Evolutionary conservation across 2,113 vertebrate genomes (phyloP).

Genomic region (Fukomys damarensis): DNA sequence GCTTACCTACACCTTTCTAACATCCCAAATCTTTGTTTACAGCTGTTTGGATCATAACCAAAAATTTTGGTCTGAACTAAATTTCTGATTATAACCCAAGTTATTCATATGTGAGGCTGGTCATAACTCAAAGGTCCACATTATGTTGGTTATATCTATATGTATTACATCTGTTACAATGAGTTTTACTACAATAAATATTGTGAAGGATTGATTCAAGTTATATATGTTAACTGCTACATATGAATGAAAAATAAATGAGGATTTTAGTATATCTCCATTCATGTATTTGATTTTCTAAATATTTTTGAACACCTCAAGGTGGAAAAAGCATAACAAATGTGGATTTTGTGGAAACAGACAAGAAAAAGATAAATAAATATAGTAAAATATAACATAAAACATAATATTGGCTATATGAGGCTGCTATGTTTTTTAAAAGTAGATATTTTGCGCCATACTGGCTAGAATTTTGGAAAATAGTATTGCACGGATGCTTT

Average conservation of each 20-base stretch:
- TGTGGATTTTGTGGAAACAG: neutral
- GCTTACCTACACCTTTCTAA: no score
- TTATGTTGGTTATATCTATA: no score
- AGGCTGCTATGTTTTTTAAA: neutral
- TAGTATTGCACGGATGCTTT: neutral
- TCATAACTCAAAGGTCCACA: no score
- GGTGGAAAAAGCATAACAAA: neutral
- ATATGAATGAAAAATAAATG: neutral
- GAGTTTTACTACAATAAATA: neutral
- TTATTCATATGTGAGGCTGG: no score
- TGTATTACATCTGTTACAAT: neutral
- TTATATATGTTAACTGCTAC: neutral
- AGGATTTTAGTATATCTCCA: neutral
- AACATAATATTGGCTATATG: no score
- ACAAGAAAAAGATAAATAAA: neutral
- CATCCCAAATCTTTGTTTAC: no score
- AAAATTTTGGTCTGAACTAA: no score
- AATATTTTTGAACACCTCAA: neutral
- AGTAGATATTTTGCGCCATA: neutral
- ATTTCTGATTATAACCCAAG: no score
- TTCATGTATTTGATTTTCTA: neutral
- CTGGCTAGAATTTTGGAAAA: neutral
- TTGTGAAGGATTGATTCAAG: neutral
- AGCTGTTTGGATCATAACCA: no score
- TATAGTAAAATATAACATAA: neutral